phyloP scores from a whole-genome alignment of 2,113 vertebrate species.

The Seriola dumerili region DNA sequence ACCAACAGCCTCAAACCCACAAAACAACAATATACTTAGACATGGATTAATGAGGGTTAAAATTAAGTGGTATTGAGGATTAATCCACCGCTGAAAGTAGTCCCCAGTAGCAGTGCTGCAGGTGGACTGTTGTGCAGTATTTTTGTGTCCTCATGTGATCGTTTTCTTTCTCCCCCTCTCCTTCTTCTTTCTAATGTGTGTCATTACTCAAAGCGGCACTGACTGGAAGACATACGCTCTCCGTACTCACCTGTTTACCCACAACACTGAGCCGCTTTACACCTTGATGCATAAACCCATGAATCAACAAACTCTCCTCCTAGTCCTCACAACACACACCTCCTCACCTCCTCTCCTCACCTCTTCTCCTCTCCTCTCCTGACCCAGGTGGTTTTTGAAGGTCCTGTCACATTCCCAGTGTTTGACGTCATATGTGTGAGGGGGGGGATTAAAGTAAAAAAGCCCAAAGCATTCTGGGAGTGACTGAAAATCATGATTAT shows the following conservation, averaged over 20 bases:
- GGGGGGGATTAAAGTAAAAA: background rate
- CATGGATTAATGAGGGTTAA: too few relatives aligned
- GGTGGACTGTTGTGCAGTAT: background rate
- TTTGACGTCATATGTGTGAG: background rate
- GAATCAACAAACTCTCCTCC: constrained; percentile 17
- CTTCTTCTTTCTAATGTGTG: constrained; percentile 4
- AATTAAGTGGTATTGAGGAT: too few relatives aligned
- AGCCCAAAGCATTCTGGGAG: background rate
- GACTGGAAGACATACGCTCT: constrained; percentile 20
- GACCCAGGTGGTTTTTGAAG: background rate
- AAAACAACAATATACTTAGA: too few relatives aligned
- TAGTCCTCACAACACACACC: background rate
- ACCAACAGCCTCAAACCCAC: too few relatives aligned
- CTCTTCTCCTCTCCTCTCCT: background rate
- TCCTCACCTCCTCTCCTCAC: background rate
- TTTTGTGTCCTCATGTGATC: background rate
- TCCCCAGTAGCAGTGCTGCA: background rate
- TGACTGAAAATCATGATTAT: too few relatives aligned
- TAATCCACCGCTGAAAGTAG: too few relatives aligned
- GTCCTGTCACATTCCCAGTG: background rate
- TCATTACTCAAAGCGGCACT: constrained; percentile 28
- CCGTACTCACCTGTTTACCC: constrained; percentile 42
- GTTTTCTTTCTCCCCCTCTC: background rate
- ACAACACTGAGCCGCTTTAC: constrained; percentile 18
- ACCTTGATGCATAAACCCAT: background rate